Evolutionary conservation across 2,113 vertebrate species (phyloP).

Genomic region (Corythoichthys intestinalis): DNA sequence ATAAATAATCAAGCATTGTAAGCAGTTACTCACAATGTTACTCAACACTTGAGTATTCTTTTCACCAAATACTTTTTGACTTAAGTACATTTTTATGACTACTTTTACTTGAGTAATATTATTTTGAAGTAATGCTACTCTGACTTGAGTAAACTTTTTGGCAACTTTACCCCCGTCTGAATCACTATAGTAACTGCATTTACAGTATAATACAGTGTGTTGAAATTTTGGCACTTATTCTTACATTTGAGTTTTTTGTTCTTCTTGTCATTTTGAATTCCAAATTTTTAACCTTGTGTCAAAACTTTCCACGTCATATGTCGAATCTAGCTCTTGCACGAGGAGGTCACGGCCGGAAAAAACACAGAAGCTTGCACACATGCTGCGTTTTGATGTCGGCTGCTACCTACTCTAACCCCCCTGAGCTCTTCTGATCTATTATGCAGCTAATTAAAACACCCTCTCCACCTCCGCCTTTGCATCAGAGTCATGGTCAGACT

Average conservation of each 20-base stretch:
- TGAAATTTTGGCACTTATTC: neutral
- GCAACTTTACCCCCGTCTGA: too few species aligned
- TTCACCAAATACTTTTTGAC: too few species aligned
- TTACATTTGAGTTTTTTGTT: neutral
- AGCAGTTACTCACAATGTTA: too few species aligned
- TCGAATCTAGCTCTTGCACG: conserved; percentile 2
- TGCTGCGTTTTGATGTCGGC: conserved; percentile 65
- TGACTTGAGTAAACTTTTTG: too few species aligned
- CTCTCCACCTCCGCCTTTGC: conserved; percentile 74
- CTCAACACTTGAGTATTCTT: too few species aligned
- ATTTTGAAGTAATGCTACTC: too few species aligned
- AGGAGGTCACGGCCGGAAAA: conserved; percentile 59
- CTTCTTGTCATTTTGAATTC: neutral
- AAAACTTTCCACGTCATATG: conserved; percentile 31
- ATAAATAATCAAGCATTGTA: too few species aligned
- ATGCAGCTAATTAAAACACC: conserved; percentile 72
- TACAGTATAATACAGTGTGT: too few species aligned
- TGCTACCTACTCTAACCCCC: conserved; percentile 55
- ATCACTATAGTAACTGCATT: too few species aligned
- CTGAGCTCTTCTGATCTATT: conserved; percentile 65
- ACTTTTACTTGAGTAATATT: too few species aligned
- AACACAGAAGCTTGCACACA: conserved; percentile 34
- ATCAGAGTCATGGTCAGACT: conserved; percentile 80
- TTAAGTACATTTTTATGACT: too few species aligned
- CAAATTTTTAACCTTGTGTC: conserved; percentile 15